A percentile compares a stretch with the other conserved stretches of the same genome.
These are phyloP conservation scores for Paedocypris micromegethes DNA, from an alignment of 2,797 vertebrate species.

Conservation along the genomic window DNA sequence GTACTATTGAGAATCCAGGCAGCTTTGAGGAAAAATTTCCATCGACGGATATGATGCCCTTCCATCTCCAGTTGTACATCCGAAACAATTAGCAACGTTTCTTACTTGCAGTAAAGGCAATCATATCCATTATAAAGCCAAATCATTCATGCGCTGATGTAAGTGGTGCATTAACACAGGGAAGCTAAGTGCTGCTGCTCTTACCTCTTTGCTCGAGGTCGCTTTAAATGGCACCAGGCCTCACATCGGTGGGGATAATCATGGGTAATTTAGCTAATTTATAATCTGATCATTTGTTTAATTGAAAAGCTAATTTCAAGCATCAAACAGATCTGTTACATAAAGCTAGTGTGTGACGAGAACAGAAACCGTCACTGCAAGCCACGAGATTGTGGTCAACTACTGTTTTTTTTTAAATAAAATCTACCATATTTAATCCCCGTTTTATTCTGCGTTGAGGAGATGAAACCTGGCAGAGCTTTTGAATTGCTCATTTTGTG, in stretches of 20 bases:
- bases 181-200: slow-evolving; percentile 30
- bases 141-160: slow-evolving; percentile 18
- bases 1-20: too few relatives aligned
- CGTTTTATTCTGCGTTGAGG: too few relatives aligned
- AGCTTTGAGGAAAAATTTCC: too few relatives aligned
- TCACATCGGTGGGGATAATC: slow-evolving; percentile 31
- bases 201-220: slow-evolving; percentile 34
- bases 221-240: slow-evolving; percentile 40
- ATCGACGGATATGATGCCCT: too few relatives aligned
- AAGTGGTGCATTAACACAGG: slow-evolving; percentile 36
- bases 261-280: slow-evolving; percentile 33
- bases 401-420: neutral
- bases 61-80: too few relatives aligned
- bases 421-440: too few relatives aligned
- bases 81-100: neutral
- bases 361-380: too few relatives aligned
- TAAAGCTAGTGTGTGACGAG: too few relatives aligned
- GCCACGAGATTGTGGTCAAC: too few relatives aligned
- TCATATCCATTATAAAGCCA: slow-evolving; percentile 20
- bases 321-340: too few relatives aligned
- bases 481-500: neutral
- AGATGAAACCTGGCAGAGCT: neutral
- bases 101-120: slow-evolving; percentile 7
- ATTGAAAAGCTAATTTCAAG: too few relatives aligned
- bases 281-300: slow-evolving; percentile 6